A percentile compares a stretch with the other conserved stretches of the same genome.
Evolutionary conservation across 2,113 vertebrate species (phyloP).

Genomic region (Speoplatyrhinus poulsoni): DNA sequence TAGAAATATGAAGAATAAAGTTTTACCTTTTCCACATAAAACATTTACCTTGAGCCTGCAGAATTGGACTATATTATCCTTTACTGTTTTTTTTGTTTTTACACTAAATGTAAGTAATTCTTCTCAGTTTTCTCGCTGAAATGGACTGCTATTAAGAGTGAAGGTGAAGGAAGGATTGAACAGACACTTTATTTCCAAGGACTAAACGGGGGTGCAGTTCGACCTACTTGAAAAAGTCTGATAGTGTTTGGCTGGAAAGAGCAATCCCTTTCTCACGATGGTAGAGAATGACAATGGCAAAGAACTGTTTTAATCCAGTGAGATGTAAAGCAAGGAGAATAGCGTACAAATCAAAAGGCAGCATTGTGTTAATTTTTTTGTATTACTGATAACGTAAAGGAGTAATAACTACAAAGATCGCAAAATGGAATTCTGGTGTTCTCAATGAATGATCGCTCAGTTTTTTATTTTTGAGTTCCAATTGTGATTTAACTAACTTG

Average conservation of each 20-base stretch:
- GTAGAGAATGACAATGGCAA: slow-evolving; percentile 29
- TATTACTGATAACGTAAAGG: slow-evolving; percentile 47
- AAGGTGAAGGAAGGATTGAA: slow-evolving; percentile 31
- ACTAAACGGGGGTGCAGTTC: slow-evolving; percentile 28
- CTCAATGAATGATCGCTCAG: slow-evolving; percentile 31
- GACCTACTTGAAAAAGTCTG: slow-evolving; percentile 19
- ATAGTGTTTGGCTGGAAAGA: slow-evolving; percentile 30
- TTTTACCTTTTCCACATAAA: slow-evolving; percentile 30
- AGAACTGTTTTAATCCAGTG: slow-evolving; percentile 37
- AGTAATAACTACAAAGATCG: slow-evolving; percentile 30
- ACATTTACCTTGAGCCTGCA: slow-evolving; percentile 32
- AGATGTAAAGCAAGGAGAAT: slow-evolving; percentile 41
- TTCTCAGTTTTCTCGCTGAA: slow-evolving; percentile 31
- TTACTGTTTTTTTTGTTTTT: slow-evolving; percentile 27
- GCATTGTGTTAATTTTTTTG: slow-evolving; percentile 34
- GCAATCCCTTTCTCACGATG: slow-evolving; percentile 29
- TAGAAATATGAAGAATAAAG: slow-evolving; percentile 36
- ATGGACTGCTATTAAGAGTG: slow-evolving; percentile 50
- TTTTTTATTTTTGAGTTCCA: slow-evolving; percentile 42
- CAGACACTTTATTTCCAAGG: slow-evolving; percentile 34
- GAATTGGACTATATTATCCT: slow-evolving; percentile 37
- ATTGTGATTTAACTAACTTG: slow-evolving; percentile 56
- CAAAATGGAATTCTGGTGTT: slow-evolving; percentile 48
- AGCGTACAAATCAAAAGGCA: slow-evolving; percentile 33
- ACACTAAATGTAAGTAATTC: slow-evolving; percentile 18